A percentile compares a stretch with the other conserved stretches of the same genome.
Evolutionary conservation across 2,113 vertebrate genomes (phyloP).

Genomic region (Sebastes fasciatus): DNA sequence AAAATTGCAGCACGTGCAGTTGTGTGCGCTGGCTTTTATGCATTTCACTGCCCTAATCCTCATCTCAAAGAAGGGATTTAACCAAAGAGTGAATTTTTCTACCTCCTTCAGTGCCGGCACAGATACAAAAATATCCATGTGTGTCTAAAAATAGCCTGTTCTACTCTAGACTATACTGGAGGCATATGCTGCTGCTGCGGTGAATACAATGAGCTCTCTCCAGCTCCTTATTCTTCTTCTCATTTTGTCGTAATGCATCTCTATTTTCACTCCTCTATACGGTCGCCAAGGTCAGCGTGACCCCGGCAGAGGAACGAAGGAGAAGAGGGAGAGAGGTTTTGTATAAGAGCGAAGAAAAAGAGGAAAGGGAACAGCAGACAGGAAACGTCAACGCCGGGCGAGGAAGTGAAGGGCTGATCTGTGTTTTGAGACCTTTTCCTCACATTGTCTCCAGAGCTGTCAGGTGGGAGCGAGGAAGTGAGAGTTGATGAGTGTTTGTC

Average conservation of each 20-base stretch:
- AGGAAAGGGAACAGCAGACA: background rate
- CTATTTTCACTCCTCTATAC: slow-evolving; percentile 24
- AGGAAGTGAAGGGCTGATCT: slow-evolving; percentile 47
- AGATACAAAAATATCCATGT: slow-evolving; percentile 70
- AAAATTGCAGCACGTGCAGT: slow-evolving; percentile 11
- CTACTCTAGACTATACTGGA: slow-evolving; percentile 52
- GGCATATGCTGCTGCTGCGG: slow-evolving; percentile 61
- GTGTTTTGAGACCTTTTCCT: slow-evolving; percentile 49
- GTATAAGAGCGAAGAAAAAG: background rate
- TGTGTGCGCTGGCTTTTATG: slow-evolving; percentile 26
- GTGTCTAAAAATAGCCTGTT: slow-evolving; percentile 75
- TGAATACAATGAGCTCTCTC: slow-evolving; percentile 30
- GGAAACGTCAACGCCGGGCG: slow-evolving; percentile 9
- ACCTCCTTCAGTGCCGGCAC: slow-evolving; percentile 54
- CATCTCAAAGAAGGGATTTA: slow-evolving; percentile 64
- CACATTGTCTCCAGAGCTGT: slow-evolving; percentile 57
- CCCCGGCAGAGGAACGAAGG: slow-evolving; percentile 25
- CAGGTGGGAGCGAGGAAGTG: slow-evolving; percentile 33
- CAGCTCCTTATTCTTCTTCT: slow-evolving; percentile 5
- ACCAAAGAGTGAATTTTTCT: slow-evolving; percentile 61
- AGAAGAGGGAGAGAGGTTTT: background rate
- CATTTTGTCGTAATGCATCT: background rate
- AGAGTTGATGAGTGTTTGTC: slow-evolving; percentile 25
- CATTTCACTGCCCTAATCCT: slow-evolving; percentile 69
- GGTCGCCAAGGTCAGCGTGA: slow-evolving; percentile 69